phyloP scores from a whole-genome alignment of 2,888 invertebrate species.

The Chesias legatella region DNA sequence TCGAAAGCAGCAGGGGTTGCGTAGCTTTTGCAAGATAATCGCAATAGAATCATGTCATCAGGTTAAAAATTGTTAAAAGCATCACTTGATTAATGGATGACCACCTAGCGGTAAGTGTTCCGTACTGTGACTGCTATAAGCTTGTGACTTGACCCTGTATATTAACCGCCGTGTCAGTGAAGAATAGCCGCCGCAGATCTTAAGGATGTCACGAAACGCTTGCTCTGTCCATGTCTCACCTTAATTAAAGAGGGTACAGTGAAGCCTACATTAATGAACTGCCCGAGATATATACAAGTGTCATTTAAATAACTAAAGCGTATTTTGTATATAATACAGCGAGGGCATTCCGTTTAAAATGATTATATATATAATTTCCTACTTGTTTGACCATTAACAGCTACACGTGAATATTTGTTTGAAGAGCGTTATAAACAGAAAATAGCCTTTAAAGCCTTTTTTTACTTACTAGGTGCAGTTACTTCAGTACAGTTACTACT shows the following conservation, averaged over 20 bases:
- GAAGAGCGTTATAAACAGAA: constrained; percentile 3
- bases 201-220: constrained; percentile 34
- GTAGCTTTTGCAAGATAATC: too few species aligned
- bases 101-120: too few species aligned
- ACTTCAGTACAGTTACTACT: too few species aligned
- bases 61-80: too few species aligned
- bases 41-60: too few species aligned
- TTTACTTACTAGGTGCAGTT: too few species aligned
- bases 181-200: constrained; percentile 43
- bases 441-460: background rate
- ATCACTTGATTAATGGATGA: too few species aligned
- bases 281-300: constrained; percentile 19
- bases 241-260: constrained; percentile 42
- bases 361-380: too few species aligned
- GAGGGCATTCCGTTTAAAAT: too few species aligned
- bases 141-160: constrained; percentile 19
- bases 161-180: constrained; percentile 34
- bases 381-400: too few species aligned
- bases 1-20: too few species aligned
- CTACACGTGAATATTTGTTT: too few species aligned
- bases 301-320: background rate
- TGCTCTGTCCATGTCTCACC: constrained; percentile 38
- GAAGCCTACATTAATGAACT: constrained; percentile 24
- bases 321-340: constrained; percentile 8
- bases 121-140: constrained; percentile 13